These are phyloP conservation scores for Drosophila atroscutellata DNA, from an alignment of 2,888 invertebrate species.

Conservation along the genomic window DNA sequence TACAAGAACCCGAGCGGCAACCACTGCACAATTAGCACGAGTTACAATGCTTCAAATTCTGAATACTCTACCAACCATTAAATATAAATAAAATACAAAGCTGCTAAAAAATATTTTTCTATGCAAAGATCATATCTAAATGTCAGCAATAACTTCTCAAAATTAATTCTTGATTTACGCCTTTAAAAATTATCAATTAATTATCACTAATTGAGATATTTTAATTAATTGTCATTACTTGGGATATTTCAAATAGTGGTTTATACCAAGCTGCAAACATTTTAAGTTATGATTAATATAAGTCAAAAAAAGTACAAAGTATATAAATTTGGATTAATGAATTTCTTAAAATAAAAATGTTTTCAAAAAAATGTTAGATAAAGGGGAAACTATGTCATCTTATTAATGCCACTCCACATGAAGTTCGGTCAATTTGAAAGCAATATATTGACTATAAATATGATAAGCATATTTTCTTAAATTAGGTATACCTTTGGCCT, in stretches of 20 bases:
- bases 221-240: not conserved
- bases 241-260: not conserved
- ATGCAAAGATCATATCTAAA: not conserved
- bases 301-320: not conserved
- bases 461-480: not conserved
- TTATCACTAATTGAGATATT: not conserved
- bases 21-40: slow-evolving; percentile 14
- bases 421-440: not conserved
- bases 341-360: not conserved
- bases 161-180: not conserved
- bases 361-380: not conserved
- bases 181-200: not conserved
- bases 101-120: not conserved
- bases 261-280: not conserved
- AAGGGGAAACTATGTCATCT: not conserved
- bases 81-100: not conserved
- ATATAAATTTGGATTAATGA: not conserved
- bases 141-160: not conserved
- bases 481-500: not conserved
- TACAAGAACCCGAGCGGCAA: slow-evolving; percentile 48
- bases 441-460: not conserved
- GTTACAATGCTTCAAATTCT: not conserved
- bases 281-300: not conserved
- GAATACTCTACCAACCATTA: slow-evolving; percentile 23
- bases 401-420: not conserved